phyloP scores from a whole-genome alignment of 1,140 invertebrate genomes.

The Drosophila tristis region DNA sequence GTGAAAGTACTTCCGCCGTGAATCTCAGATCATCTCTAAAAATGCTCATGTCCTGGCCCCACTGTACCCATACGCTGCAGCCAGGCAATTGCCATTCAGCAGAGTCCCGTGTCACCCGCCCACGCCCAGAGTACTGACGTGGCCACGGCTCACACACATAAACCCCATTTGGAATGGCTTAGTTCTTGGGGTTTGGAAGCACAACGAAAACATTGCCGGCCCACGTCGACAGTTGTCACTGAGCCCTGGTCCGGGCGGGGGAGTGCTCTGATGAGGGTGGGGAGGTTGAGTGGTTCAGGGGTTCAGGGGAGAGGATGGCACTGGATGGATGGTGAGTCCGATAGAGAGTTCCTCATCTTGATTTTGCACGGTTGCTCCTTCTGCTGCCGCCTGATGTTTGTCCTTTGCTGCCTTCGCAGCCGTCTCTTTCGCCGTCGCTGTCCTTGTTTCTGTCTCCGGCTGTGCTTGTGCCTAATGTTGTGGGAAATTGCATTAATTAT shows the following conservation, averaged over 20 bases:
- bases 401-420: conserved; percentile 20
- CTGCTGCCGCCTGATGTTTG: conserved; percentile 1
- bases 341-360: conserved; percentile 70
- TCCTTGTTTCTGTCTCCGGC: conserved; percentile 6
- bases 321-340: conserved; percentile 36
- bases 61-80: conserved; percentile 23
- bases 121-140: neutral
- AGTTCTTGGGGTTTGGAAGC: conserved; percentile 70
- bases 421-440: neutral
- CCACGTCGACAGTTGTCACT: conserved; percentile 70
- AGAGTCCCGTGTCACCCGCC: neutral
- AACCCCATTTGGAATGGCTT: conserved; percentile 80
- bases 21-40: neutral
- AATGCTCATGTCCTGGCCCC: conserved; percentile 1
- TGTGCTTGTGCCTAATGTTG: conserved; percentile 78
- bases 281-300: conserved; percentile 1
- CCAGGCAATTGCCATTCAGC: conserved; percentile 25
- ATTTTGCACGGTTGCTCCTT: conserved; percentile 47
- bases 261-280: neutral
- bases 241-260: neutral
- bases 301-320: neutral
- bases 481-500: conserved; percentile 85
- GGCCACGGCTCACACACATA: conserved; percentile 48
- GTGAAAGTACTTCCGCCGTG: too few species aligned
- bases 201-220: conserved; percentile 55